These are phyloP conservation scores for Tragelaphus buxtoni DNA, from an alignment of 2,113 vertebrate species.

Conservation along the genomic window DNA sequence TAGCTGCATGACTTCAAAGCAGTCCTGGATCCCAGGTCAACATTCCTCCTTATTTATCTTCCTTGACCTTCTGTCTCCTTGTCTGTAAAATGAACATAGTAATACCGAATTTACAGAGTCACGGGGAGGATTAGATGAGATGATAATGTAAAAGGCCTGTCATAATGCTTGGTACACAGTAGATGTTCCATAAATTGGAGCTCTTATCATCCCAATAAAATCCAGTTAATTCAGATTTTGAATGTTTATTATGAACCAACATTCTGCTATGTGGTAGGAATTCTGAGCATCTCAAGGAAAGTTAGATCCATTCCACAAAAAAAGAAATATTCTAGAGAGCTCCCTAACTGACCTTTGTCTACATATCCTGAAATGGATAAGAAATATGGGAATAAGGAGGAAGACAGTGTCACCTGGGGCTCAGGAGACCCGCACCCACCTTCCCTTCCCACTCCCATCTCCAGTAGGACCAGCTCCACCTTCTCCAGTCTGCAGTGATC, in stretches of 20 bases:
- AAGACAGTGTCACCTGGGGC: not conserved
- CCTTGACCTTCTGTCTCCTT: not conserved
- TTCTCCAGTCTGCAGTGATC: not conserved
- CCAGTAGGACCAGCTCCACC: not conserved
- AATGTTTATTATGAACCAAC: not conserved
- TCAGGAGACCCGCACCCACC: not conserved
- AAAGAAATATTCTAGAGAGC: not conserved
- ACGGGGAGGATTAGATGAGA: not conserved
- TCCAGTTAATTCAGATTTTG: not conserved
- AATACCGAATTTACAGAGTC: not conserved
- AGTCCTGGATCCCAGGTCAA: not conserved
- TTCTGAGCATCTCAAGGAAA: not conserved
- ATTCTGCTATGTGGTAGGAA: no score
- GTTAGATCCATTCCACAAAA: not conserved
- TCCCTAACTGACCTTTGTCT: not conserved
- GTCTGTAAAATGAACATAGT: not conserved
- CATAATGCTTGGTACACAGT: not conserved
- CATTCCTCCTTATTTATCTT: not conserved
- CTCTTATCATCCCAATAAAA: not conserved
- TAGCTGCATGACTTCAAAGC: not conserved
- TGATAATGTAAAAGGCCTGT: not conserved
- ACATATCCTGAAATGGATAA: not conserved
- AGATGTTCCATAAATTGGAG: not conserved
- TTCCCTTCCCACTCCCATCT: not conserved
- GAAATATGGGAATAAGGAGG: not conserved